Evolutionary conservation across 1,140 invertebrate genomes (phyloP).

Genomic region (Anoplolepis gracilipes): DNA sequence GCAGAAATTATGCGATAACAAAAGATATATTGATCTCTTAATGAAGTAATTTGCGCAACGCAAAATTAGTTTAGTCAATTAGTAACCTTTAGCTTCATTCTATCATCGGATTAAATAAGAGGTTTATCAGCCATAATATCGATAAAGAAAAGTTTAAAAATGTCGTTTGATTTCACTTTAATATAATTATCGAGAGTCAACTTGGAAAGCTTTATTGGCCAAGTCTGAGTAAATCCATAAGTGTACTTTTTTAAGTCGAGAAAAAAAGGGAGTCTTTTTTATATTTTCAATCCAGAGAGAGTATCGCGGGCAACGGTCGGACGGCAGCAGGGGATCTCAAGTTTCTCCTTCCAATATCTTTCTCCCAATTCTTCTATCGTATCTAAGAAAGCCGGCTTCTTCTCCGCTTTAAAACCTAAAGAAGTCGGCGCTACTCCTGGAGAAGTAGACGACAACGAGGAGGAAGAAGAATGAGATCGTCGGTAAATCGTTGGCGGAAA

Average conservation of each 20-base stretch:
- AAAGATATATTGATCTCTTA: neutral
- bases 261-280: neutral
- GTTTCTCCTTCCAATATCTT: constrained; percentile 19
- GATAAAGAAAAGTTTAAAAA: constrained; percentile 10
- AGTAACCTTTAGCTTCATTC: neutral
- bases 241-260: constrained; percentile 10
- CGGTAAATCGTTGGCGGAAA: constrained; percentile 56
- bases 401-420: constrained; percentile 35
- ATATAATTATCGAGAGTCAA: neutral
- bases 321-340: neutral
- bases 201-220: neutral
- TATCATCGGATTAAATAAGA: constrained; percentile 14
- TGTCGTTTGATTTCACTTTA: neutral
- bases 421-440: constrained; percentile 7
- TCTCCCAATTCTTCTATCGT: constrained; percentile 27
- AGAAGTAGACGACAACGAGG: constrained; percentile 38
- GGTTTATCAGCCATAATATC: neutral
- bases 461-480: constrained; percentile 52
- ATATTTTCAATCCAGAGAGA: constrained; percentile 15
- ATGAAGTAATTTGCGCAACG: neutral
- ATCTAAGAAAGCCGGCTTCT: constrained; percentile 35
- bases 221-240: constrained; percentile 56
- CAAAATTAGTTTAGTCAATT: neutral
- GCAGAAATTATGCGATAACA: neutral
- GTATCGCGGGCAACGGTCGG: neutral